Conservation (phyloP, 1,140 invertebrate species). For the Bombus balteatus region DNA sequence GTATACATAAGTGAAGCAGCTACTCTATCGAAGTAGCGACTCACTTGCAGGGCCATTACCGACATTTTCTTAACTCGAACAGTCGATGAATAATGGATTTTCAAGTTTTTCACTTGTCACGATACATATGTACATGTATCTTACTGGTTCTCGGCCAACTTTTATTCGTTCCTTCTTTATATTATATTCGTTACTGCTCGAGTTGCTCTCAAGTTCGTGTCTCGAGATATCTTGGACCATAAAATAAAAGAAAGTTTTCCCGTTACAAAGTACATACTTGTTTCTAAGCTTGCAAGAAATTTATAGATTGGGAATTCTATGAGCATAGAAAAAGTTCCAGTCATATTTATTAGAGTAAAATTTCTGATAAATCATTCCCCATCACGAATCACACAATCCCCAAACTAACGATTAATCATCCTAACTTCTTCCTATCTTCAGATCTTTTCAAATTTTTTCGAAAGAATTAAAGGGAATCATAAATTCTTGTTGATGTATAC, state of each 20-base stretch:
- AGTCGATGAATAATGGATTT: conserved; percentile 34
- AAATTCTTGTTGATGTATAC: too few species aligned
- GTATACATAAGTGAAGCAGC: conserved; percentile 33
- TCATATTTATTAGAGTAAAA: too few species aligned
- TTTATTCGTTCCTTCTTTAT: neutral
- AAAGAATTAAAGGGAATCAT: too few species aligned
- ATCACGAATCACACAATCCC: too few species aligned
- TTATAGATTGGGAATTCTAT: neutral
- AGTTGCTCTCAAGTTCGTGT: neutral
- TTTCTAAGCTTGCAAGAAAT: neutral
- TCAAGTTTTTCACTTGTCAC: conserved; percentile 14
- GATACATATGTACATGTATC: neutral
- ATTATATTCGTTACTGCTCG: neutral
- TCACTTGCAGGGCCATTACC: conserved; percentile 1
- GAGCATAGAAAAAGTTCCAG: too few species aligned
- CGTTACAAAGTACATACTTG: neutral
- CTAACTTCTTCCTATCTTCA: too few species aligned
- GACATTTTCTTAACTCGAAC: conserved; percentile 17
- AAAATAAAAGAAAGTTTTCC: neutral
- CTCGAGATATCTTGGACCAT: neutral
- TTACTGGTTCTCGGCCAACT: neutral
- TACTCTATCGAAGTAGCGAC: neutral
- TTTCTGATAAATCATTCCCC: too few species aligned
- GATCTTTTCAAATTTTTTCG: too few species aligned
- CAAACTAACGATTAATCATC: too few species aligned